Base-by-base conservation (phyloP, 2,888 invertebrate genomes). In the Ophion ellenae region DNA sequence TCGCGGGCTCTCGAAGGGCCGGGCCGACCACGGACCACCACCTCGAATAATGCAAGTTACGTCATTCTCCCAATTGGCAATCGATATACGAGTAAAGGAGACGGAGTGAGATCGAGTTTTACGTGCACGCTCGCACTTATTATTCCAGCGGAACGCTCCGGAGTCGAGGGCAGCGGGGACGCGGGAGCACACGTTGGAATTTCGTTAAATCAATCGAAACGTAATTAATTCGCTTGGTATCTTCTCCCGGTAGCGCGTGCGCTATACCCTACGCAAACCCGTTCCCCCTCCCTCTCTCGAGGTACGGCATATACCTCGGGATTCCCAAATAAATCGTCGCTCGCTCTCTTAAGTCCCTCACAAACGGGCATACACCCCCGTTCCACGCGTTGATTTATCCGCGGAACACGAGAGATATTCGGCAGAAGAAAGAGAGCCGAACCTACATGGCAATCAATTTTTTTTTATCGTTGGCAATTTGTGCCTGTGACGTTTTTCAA, bases 51-150 rank as follows among this genome's bases (percentile, higher is more conserved):
- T 20, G 10, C 36, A 28, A 73, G 24, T 47, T 75, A 32, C 45
- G 64, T 28, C 63, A 45, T 53, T 75, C 47, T 64, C 2, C 40
- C 20, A 4, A 17, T 17, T n/a, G 36, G 17, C 47, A 40, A 64
- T 64, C 32, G 64, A 64, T 32, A 47, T n/a, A n/a, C 53, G 28
- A 47, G 28, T 40, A 47, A 66, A 63, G n/a, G 80, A 71, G 69
- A 59, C 36, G 59, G 80, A 61, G 32, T 66, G 59, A 66, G 67
- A 57, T 63, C 61, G 85, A 76, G 83, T 84, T 88, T 76, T 85
- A 88, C 85, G 88, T 89, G 86, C 88, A 87, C 86, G 89, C 88
- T 87, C 88, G 85, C 83, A 89, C 88, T 89, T 88, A 89, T 89
- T 89, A 88, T 85, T 88, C 88, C 84, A 81, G 70, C 85, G 80